Evolutionary conservation across 2,888 invertebrate genomes (phyloP).

Genomic region (Scaptomyza flava): DNA sequence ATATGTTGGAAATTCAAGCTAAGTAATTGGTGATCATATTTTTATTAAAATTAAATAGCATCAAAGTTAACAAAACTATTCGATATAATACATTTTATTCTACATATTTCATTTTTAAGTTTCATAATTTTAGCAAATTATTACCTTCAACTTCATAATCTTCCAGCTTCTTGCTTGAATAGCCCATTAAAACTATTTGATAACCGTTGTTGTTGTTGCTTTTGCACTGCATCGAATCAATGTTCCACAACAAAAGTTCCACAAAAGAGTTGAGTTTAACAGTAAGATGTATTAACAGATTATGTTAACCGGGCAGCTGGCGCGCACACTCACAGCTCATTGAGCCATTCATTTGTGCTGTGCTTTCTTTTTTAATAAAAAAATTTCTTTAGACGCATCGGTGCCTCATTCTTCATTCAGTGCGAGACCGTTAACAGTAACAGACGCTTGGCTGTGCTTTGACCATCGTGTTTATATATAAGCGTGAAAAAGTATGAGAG

Average conservation of each 20-base stretch:
- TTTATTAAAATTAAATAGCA: not conserved
- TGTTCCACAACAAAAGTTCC: conserved; percentile 8
- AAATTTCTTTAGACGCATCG: conserved; percentile 80
- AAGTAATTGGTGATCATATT: not conserved
- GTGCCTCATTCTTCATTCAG: conserved; percentile 81
- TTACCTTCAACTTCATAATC: not conserved
- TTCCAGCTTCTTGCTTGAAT: not conserved
- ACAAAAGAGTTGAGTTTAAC: conserved; percentile 22
- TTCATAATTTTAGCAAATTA: not conserved
- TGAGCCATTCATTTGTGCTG: conserved; percentile 39
- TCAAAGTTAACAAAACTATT: no score
- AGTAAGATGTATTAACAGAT: conserved; percentile 30
- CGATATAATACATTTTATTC: not conserved
- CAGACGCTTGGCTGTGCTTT: conserved; percentile 68
- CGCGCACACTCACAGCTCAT: conserved; percentile 23
- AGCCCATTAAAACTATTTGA: not conserved
- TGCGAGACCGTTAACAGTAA: conserved; percentile 75
- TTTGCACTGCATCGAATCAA: conserved; percentile 5
- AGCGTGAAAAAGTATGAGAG: conserved; percentile 33
- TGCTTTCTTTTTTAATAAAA: conserved; percentile 81
- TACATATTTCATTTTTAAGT: not conserved
- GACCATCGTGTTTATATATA: conserved; percentile 18
- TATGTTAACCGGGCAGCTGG: conserved; percentile 28
- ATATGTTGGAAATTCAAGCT: not conserved
- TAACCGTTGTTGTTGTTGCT: not conserved